Evolutionary conservation across 1,140 invertebrate species (phyloP).

Genomic region (Ostrea edulis): DNA sequence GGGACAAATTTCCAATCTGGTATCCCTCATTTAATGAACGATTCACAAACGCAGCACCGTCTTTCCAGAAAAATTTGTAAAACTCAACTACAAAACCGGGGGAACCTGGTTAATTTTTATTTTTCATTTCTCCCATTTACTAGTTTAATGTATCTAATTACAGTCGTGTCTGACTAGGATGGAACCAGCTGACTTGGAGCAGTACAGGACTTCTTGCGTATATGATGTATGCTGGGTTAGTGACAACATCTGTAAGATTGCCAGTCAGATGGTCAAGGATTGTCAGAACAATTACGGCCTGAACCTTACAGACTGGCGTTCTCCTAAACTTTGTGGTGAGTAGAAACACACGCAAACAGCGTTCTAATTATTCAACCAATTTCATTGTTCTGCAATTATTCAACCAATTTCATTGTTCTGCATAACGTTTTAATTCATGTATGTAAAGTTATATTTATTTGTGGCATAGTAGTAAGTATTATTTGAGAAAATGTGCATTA

Average conservation of each 20-base stretch:
- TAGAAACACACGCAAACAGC: neutral
- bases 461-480: too few species aligned
- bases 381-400: too few species aligned
- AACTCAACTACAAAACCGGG: too few species aligned
- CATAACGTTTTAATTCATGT: too few species aligned
- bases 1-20: too few species aligned
- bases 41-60: too few species aligned
- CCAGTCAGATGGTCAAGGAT: conserved; percentile 54
- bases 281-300: conserved; percentile 49
- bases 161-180: conserved; percentile 46
- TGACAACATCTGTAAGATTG: conserved; percentile 43
- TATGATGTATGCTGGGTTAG: conserved; percentile 44
- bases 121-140: neutral
- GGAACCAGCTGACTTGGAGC: neutral
- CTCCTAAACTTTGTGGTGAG: conserved; percentile 51
- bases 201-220: conserved; percentile 12
- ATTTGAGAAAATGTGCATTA: too few species aligned
- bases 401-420: too few species aligned
- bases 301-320: conserved; percentile 47
- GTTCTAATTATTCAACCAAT: too few species aligned
- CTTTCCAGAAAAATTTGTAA: too few species aligned
- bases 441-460: too few species aligned
- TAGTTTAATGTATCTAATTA: neutral
- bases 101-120: too few species aligned
- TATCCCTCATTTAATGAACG: neutral